Evolutionary conservation across 2,888 invertebrate species (phyloP), one percentile per base, ranked within the genome.

Genomic region (Torymus tubicola): DNA sequence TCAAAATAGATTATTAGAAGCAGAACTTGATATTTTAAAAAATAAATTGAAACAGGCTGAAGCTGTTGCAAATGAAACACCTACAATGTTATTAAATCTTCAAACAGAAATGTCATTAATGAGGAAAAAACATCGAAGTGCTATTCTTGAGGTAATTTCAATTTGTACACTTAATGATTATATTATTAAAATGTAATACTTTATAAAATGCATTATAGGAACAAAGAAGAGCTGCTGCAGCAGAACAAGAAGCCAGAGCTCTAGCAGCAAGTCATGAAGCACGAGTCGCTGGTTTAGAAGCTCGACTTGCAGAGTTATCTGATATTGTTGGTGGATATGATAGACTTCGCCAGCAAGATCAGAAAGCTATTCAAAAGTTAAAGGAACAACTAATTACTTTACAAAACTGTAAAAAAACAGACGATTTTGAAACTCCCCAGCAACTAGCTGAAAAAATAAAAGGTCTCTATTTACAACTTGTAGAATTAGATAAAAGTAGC

Each of bases 261-360:
- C 92, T 94, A 57, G 94, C 95, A 80, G 93, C 94, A 0, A 92
- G 94, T 2, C 95, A 96, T 84, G 97, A 97, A 88, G 94, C 95
- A 77, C 92, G 96, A 81, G 96, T 96, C 0, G 94, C 95, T 0
- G 92, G 94, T 69, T 92, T 97, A 71, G 97, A 97, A 90, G 93
- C 94, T 3, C 93, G 94, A 83, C 90, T 97, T 18, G 95, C 96
- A 0, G 96, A 97, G 87, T 90, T 97, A 50, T 96, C 96, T 0
- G 93, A 94, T 76, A 95, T 95, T 0, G 94, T 97, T 2, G 96
- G 96, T 0, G 93, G 93, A 81, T 96, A 96, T 86, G 96, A 97
- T 87, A 91, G 95, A 77, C 89, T 94, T 11, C 91, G 95, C 2
- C 93, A 95, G 72, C 93, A 93, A 81, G 96, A 97, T 91, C 95